Evolutionary conservation across 2,888 invertebrate genomes (phyloP).

Genomic region (Sphaerophoria taeniata): DNA sequence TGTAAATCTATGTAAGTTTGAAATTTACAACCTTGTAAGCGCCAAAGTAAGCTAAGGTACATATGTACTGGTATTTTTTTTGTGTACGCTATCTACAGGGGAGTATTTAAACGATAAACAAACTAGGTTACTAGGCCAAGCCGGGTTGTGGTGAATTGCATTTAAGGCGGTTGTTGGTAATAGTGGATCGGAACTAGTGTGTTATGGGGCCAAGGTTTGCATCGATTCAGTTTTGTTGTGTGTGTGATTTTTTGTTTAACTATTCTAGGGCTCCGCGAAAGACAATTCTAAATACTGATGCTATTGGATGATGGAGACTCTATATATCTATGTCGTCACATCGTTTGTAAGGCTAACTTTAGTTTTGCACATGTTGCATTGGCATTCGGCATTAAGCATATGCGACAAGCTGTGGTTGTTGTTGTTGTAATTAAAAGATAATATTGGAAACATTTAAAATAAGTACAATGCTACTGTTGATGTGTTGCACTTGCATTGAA

Average conservation of each 20-base stretch:
- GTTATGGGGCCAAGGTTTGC: constrained; percentile 67
- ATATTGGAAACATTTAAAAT: background rate
- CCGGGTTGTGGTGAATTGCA: constrained; percentile 59
- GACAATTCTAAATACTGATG: background rate
- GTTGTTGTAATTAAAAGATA: background rate
- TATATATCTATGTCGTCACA: background rate
- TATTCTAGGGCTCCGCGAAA: constrained; percentile 2
- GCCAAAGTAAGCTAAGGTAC: constrained; percentile 53
- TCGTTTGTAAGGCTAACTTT: constrained; percentile 3
- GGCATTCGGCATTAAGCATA: too few relatives aligned
- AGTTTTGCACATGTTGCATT: constrained; percentile 28
- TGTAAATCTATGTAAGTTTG: constrained; percentile 28
- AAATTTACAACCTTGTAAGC: constrained; percentile 66
- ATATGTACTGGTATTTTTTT: constrained; percentile 21
- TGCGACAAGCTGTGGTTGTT: background rate
- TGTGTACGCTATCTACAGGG: constrained; percentile 30
- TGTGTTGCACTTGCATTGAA: background rate
- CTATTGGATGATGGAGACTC: constrained; percentile 28
- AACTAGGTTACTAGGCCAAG: constrained; percentile 70
- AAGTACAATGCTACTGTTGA: background rate
- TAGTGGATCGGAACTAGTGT: constrained; percentile 40
- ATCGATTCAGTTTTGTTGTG: constrained; percentile 60
- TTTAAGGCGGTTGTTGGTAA: constrained; percentile 34
- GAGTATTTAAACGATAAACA: constrained; percentile 51
- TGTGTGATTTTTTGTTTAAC: background rate